A percentile compares a stretch with the other conserved stretches of the same genome.
phyloP scores from a whole-genome alignment of 2,888 invertebrate species.

The Oscheius sp. region DNA sequence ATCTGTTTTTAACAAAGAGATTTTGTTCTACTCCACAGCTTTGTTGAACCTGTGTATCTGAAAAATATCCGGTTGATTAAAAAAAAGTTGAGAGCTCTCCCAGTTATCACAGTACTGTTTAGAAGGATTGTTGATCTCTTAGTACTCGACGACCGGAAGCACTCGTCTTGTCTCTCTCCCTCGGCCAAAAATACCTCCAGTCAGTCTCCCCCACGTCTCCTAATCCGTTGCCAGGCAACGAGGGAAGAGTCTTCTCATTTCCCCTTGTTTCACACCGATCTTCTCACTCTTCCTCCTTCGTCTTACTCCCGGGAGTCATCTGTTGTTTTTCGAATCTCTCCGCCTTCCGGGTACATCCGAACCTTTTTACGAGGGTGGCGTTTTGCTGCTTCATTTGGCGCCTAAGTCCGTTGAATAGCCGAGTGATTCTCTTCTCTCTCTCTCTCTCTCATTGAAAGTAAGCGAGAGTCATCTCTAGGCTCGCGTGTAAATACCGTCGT shows the following conservation, averaged over 20 bases:
- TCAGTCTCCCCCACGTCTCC: neutral
- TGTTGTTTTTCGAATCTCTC: no score
- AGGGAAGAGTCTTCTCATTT: conserved; percentile 6
- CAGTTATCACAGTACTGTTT: no score
- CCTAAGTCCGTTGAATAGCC: no score
- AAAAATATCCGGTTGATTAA: no score
- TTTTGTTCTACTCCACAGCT: no score
- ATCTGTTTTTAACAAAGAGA: neutral
- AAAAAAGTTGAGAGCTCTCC: no score
- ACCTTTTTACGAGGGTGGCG: no score
- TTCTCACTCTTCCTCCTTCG: neutral
- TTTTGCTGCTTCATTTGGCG: no score
- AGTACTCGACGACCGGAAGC: neutral
- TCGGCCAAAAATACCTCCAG: neutral
- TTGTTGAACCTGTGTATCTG: no score
- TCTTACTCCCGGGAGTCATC: neutral
- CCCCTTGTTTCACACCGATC: neutral
- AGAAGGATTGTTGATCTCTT: neutral
- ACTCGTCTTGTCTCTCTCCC: neutral
- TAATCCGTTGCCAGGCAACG: conserved; percentile 17
- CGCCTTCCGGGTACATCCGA: no score
- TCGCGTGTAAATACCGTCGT: conserved; percentile 26
- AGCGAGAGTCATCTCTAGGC: neutral
- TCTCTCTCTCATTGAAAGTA: neutral
- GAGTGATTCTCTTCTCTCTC: conserved; percentile 3